Base-by-base conservation (phyloP, 2,888 invertebrate genomes). In the Drosophila setosimentum region DNA sequence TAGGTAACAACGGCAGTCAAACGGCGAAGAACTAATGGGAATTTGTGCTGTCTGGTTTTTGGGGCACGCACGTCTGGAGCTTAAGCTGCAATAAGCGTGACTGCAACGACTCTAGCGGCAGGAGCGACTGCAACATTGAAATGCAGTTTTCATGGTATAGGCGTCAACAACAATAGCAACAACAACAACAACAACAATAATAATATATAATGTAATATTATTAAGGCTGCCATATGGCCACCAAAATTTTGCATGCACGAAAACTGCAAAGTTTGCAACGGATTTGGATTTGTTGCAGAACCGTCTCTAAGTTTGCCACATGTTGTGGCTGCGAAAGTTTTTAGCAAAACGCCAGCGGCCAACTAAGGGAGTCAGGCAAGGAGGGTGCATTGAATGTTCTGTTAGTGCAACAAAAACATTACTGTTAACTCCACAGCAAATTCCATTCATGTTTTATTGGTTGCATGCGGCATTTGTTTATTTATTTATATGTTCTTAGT, bases 1-100 rank as follows among this genome's bases (percentile, higher is more conserved):
- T 30, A 37, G 45, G 48, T 45, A 48, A 27, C 18, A 62, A 64
- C 24, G 59, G 61, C 77, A 78, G 64, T 59, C 68, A 78, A 78
- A 80, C 68, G 77, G 73, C 78, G 68, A 68, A 75, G 78, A 82
- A 82, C 87, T 85, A 89, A 85, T 85, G 89, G 89, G 85, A 85
- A 89, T 89, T 84, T 87, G 78, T 80, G 85, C 72, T 82, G 77
- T 69, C 70, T 81, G 78, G 50, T 61, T 60, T 80, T 65, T 54
- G 57, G 49, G 48, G 51, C 65, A 50, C 49, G 84, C 85, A 85
- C 89, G 87, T 85, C 84, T 82, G 71, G 58, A 63, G 80, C 80
- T 82, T 87, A 79, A 82, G 82, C 73, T 63, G 87, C 84, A 82
- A 79, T 77, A 73, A 73, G 78, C 80, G 61, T 71, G 86, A 78